Percentiles rank a stretch among this genome's conserved stretches.
phyloP scores from a whole-genome alignment of 2,888 invertebrate genomes.

The Stratiomys singularior region DNA sequence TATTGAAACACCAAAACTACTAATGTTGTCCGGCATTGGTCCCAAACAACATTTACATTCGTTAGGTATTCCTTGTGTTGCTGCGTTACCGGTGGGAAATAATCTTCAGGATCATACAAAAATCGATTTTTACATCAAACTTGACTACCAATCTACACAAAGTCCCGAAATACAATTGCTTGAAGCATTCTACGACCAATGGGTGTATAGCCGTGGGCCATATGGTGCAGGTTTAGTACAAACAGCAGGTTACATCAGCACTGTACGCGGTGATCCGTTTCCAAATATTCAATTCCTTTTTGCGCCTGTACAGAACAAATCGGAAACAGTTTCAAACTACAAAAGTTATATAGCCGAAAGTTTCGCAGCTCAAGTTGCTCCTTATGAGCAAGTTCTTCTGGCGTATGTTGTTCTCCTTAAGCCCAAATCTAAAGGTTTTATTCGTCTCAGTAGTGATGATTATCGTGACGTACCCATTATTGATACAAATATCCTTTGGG shows the following conservation, averaged over 20 bases:
- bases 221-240: neutral
- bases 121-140: slow-evolving; percentile 60
- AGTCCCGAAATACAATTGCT: slow-evolving; percentile 51
- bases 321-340: neutral
- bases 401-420: slow-evolving; percentile 61
- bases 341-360: neutral
- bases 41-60: slow-evolving; percentile 56
- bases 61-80: slow-evolving; percentile 55
- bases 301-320: slow-evolving; percentile 56
- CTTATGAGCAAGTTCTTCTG: slow-evolving; percentile 51
- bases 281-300: slow-evolving; percentile 55
- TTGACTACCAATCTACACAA: slow-evolving; percentile 55
- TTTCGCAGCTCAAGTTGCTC: neutral
- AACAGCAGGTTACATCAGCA: neutral
- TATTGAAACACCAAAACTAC: slow-evolving; percentile 61
- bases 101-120: slow-evolving; percentile 85
- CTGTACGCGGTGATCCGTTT: neutral
- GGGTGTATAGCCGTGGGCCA: neutral
- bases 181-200: slow-evolving; percentile 7
- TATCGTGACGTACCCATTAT: slow-evolving; percentile 72
- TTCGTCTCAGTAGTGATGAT: slow-evolving; percentile 69
- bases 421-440: slow-evolving; percentile 69
- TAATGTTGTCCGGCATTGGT: slow-evolving; percentile 63
- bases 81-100: slow-evolving; percentile 70
- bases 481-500: slow-evolving; percentile 72